phyloP scores from a whole-genome alignment of 35 echinoderm and acorn worm species.

The Ophiothrix spiculata region DNA sequence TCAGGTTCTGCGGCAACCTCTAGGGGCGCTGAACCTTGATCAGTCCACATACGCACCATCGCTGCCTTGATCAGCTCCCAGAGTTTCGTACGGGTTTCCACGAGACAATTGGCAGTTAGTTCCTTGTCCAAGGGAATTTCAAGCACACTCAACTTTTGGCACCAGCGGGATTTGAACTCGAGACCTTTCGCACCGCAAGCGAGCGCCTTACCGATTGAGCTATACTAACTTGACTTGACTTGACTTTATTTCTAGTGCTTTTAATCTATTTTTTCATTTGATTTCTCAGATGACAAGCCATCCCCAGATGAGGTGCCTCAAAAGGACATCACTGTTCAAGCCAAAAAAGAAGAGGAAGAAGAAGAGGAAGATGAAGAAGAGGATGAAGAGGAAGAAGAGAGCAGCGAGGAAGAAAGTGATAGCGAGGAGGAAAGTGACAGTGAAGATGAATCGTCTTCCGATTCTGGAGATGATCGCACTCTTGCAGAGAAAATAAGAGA shows the following conservation, averaged over 20 bases:
- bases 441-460: constrained; percentile 54
- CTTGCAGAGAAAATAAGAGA: constrained; percentile 54
- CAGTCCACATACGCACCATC: too few relatives aligned
- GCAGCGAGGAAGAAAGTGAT: constrained; percentile 40
- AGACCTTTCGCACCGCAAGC: not conserved
- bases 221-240: too few relatives aligned
- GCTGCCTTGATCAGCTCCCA: too few relatives aligned
- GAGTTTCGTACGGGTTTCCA: too few relatives aligned
- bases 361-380: constrained; percentile 59
- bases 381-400: constrained; percentile 62
- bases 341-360: constrained; percentile 28
- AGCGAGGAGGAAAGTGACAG: constrained; percentile 40
- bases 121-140: not conserved
- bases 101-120: not conserved
- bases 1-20: too few relatives aligned
- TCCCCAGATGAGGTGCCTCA: constrained; percentile 27
- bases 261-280: not conserved
- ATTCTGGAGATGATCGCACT: constrained; percentile 30
- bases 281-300: constrained; percentile 11
- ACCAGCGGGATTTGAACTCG: not conserved
- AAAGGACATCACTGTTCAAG: constrained; percentile 34
- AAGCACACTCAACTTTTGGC: not conserved
- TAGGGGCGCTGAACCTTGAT: too few relatives aligned
- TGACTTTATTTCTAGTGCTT: not conserved
- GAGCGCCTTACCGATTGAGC: too few relatives aligned